Evolutionary conservation across 92 coral and sea anemone genomes (phyloP).

Genomic region (Umimayanthus kanabou): DNA sequence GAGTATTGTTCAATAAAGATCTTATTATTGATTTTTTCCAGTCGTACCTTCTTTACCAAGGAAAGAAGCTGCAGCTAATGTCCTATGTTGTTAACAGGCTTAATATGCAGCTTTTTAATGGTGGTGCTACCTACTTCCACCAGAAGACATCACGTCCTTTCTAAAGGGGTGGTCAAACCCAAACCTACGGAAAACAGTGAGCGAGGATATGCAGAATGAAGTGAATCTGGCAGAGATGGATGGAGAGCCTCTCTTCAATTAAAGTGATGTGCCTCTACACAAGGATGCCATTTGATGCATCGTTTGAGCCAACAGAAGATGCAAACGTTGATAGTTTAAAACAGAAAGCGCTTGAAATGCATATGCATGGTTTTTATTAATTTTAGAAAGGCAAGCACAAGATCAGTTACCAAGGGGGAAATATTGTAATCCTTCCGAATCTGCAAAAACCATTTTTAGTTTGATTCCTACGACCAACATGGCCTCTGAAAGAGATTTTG

Average conservation of each 20-base stretch:
- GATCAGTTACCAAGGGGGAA: constrained; percentile 13
- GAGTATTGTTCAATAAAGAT: no score
- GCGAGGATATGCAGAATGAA: no score
- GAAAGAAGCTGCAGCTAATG: no score
- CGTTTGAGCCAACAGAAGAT: not conserved
- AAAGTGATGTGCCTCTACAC: not conserved
- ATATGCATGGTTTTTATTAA: constrained; percentile 14
- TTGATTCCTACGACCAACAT: constrained; percentile 1
- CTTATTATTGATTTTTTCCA: no score
- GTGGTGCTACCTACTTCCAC: no score
- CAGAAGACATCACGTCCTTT: no score
- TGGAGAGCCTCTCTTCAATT: not conserved
- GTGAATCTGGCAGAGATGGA: not conserved
- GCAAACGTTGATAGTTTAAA: not conserved
- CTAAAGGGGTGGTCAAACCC: no score
- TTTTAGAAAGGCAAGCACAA: constrained; percentile 4
- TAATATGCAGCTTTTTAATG: no score
- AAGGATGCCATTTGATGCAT: not conserved
- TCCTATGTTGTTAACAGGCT: no score
- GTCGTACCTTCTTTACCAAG: no score
- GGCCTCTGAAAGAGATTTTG: constrained; percentile 19
- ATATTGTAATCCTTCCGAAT: not conserved
- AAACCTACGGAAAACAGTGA: no score
- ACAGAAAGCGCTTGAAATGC: constrained; percentile 18
- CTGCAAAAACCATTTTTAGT: not conserved